Percentiles rank a stretch among this genome's conserved stretches.
Evolutionary conservation across 2,888 invertebrate genomes (phyloP).

Genomic region (Zootermopsis nevadensis): DNA sequence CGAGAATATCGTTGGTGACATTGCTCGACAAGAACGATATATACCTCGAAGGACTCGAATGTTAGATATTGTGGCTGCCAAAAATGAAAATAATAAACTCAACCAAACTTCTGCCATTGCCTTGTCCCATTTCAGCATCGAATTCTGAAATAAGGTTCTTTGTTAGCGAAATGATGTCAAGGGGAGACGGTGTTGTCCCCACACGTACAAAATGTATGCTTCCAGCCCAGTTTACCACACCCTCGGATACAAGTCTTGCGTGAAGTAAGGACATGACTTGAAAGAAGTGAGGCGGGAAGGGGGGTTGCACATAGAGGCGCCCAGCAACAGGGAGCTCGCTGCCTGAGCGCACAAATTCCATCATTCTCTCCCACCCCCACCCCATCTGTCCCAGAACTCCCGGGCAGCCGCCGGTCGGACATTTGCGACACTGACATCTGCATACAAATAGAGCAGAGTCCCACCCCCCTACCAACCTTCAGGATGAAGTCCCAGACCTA

Average conservation of each 20-base stretch:
- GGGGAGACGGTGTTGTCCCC: too few species aligned
- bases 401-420: conserved; percentile 8
- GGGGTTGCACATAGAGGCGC: not conserved
- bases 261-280: not conserved
- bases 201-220: too few species aligned
- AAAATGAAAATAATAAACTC: too few species aligned
- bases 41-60: too few species aligned
- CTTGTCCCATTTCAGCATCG: too few species aligned
- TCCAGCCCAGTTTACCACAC: not conserved
- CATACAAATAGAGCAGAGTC: conserved; percentile 29
- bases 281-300: not conserved
- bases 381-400: not conserved
- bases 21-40: too few species aligned
- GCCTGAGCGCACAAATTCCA: conserved; percentile 38
- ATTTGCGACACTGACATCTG: conserved; percentile 36
- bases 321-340: not conserved
- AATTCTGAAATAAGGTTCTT: too few species aligned
- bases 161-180: too few species aligned
- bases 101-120: too few species aligned
- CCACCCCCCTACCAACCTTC: not conserved
- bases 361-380: conserved; percentile 8
- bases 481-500: not conserved
- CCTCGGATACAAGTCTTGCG: not conserved
- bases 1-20: too few species aligned
- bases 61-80: too few species aligned